These are phyloP conservation scores for Anolis carolinensis DNA, from an alignment of 2,113 vertebrate genomes.

Conservation along the genomic window DNA sequence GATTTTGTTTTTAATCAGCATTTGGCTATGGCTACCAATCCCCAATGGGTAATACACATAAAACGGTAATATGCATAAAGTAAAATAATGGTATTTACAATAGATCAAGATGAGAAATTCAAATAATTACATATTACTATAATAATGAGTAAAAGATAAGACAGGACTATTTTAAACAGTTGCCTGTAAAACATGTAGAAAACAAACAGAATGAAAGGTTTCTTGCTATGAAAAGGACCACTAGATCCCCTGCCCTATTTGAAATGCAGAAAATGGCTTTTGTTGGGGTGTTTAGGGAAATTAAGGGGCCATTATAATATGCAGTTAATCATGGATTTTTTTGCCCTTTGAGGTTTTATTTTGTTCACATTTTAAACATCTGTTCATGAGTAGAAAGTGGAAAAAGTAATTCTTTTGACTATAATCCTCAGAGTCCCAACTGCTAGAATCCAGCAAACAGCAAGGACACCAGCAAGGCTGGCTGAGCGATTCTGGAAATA, in stretches of 20 bases:
- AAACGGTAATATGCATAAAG: too few species aligned
- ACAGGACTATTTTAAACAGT: neutral
- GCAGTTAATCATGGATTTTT: neutral
- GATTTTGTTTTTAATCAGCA: neutral
- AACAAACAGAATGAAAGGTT: constrained; percentile 14
- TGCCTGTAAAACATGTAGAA: constrained; percentile 44
- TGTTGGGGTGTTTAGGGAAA: neutral
- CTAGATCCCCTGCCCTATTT: neutral
- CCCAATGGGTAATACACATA: too few species aligned
- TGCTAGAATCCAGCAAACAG: too few species aligned
- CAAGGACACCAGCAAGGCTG: too few species aligned
- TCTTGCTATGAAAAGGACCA: neutral
- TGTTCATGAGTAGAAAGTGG: fast-evolving
- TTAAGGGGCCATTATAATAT: neutral
- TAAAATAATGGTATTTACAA: too few species aligned
- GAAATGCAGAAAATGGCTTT: neutral
- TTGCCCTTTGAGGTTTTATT: neutral
- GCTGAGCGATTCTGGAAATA: neutral
- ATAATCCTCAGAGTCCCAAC: too few species aligned
- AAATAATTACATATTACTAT: neutral
- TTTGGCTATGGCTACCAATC: too few species aligned
- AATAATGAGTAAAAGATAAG: neutral
- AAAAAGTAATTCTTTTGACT: too few species aligned
- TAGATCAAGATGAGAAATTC: too few species aligned
- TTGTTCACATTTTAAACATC: neutral